These are phyloP conservation scores for Anoplopoma fimbria DNA, from an alignment of 2,113 vertebrate genomes.

Conservation along the genomic window DNA sequence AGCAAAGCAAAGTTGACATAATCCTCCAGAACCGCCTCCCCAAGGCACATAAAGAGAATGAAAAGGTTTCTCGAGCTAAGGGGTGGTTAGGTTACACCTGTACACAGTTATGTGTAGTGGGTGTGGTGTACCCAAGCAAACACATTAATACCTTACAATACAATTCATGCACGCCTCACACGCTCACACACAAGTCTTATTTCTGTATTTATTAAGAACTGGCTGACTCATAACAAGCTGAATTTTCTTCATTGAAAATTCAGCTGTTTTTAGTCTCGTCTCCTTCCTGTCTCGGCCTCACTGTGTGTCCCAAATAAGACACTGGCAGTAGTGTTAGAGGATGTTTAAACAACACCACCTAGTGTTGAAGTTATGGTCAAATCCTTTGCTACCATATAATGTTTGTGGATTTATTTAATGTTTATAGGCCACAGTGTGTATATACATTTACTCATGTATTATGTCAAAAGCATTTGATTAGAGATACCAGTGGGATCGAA, in stretches of 20 bases:
- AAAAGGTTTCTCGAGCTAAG: constrained; percentile 1
- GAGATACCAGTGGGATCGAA: not conserved
- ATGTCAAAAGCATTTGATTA: not conserved
- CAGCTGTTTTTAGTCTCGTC: constrained; percentile 4
- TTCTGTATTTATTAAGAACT: not conserved
- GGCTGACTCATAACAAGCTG: not conserved
- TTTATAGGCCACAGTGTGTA: not conserved
- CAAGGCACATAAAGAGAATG: not conserved
- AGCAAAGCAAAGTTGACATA: constrained; percentile 1
- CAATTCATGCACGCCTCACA: not conserved
- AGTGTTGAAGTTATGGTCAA: constrained; percentile 3
- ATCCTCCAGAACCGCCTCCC: not conserved
- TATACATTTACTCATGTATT: not conserved
- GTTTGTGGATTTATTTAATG: not conserved
- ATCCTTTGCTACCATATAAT: not conserved
- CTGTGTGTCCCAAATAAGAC: not conserved
- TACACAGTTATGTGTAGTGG: constrained; percentile 24
- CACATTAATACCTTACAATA: not conserved
- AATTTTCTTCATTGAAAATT: not conserved
- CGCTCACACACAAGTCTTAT: not conserved
- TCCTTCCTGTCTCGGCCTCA: not conserved
- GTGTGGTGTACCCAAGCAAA: constrained; percentile 45
- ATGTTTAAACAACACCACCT: constrained; percentile 46
- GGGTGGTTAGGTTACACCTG: constrained; percentile 12
- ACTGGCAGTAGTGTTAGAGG: not conserved